These are phyloP conservation scores for Sebastolobus altivelis DNA, from an alignment of 2,797 vertebrate species.

Conservation along the genomic window DNA sequence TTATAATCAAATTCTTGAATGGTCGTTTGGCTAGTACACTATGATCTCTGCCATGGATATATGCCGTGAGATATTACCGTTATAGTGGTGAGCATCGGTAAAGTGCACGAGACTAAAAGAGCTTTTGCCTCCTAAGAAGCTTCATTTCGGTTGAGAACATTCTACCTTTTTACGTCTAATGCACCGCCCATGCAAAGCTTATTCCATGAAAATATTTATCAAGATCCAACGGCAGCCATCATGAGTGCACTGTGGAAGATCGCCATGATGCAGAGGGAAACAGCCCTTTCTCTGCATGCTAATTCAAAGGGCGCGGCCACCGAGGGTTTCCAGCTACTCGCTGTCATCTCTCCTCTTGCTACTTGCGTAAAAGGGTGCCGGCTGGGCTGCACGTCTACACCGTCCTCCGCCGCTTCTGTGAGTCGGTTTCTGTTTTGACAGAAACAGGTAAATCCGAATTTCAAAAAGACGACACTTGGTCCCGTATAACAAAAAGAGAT, in stretches of 20 bases:
- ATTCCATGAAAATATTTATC: constrained; percentile 10
- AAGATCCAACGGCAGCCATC: constrained; percentile 44
- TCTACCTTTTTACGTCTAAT: constrained; percentile 27
- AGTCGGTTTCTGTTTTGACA: constrained; percentile 63
- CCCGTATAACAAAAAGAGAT: constrained; percentile 80
- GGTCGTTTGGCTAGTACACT: constrained; percentile 39
- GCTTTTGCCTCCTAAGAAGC: constrained; percentile 12
- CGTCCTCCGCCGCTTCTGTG: constrained; percentile 53
- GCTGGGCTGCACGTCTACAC: constrained; percentile 52
- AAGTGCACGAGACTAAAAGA: constrained; percentile 48
- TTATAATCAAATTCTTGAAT: constrained; percentile 37
- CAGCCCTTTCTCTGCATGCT: constrained; percentile 38
- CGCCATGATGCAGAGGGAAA: constrained; percentile 33
- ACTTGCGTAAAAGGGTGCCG: constrained; percentile 14
- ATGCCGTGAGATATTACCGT: constrained; percentile 15
- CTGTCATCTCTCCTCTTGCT: constrained; percentile 27
- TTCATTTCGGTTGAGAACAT: constrained; percentile 15
- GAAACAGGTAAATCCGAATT: constrained; percentile 68
- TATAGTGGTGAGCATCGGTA: constrained; percentile 42
- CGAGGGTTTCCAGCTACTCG: constrained; percentile 27
- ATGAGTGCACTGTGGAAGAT: constrained; percentile 39
- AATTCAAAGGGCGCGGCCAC: constrained; percentile 42
- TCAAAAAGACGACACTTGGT: constrained; percentile 82
- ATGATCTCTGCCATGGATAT: constrained; percentile 45
- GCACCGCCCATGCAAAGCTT: constrained; percentile 22